A percentile compares a stretch with the other conserved stretches of the same genome.
phyloP scores from a whole-genome alignment of 2,888 invertebrate genomes.

The Gasteruption jaculator region DNA sequence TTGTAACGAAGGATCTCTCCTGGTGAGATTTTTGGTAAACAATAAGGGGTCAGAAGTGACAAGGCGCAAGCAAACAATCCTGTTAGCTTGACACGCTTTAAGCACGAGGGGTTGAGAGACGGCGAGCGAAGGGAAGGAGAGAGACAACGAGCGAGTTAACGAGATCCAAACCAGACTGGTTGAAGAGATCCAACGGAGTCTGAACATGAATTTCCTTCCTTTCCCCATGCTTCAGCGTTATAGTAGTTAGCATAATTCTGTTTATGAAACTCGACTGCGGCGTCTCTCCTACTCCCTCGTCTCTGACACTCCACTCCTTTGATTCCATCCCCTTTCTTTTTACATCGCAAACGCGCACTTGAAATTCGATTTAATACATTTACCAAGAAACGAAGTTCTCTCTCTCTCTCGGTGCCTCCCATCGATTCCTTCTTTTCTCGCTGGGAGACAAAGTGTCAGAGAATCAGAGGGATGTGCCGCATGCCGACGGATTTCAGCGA shows the following conservation, averaged over 20 bases:
- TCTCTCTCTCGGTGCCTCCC: conserved; percentile 9
- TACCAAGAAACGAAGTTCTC: no score
- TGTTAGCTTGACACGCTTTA: no score
- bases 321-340: conserved; percentile 17
- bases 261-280: conserved; percentile 47
- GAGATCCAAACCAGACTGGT: conserved; percentile 24
- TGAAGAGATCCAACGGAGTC: conserved; percentile 26
- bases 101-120: no score
- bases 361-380: conserved; percentile 18
- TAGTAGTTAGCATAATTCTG: conserved; percentile 53
- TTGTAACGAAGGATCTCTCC: no score
- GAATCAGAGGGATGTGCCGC: no score
- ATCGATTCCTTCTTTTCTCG: no score
- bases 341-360: conserved; percentile 14
- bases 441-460: no score
- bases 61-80: no score
- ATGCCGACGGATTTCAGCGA: no score
- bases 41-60: no score
- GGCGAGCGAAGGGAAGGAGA: conserved; percentile 9
- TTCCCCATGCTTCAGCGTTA: conserved; percentile 33
- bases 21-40: no score
- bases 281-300: conserved; percentile 17
- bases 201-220: conserved; percentile 32
- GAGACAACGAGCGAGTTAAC: conserved; percentile 16
- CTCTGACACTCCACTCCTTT: conserved; percentile 24